Conservation (phyloP, 2,113 vertebrate species). For the Pogona vitticeps region DNA sequence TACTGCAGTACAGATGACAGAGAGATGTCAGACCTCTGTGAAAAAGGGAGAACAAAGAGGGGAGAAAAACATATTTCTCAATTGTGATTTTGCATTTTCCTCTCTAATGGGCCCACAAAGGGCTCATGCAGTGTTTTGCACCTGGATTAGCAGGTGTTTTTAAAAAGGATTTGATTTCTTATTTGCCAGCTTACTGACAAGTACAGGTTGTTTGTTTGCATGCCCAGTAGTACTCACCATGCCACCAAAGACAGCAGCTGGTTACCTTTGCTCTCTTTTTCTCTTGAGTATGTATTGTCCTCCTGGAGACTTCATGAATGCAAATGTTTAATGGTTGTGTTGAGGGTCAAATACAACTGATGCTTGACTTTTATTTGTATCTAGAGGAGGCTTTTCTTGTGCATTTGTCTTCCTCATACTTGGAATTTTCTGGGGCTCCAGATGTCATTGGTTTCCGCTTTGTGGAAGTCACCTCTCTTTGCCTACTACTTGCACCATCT, state of each 20-base stretch:
- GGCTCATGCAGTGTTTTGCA: neutral
- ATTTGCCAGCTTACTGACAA: neutral
- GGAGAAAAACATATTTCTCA: neutral
- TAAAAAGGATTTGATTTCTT: neutral
- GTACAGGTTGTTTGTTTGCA: neutral
- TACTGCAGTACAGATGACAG: no score
- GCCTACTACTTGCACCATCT: neutral
- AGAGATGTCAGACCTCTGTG: neutral
- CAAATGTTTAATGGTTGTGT: neutral
- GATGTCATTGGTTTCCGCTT: neutral
- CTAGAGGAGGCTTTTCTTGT: neutral
- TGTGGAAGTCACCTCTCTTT: neutral
- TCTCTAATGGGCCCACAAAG: neutral
- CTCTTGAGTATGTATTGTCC: neutral
- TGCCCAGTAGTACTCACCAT: fast-evolving
- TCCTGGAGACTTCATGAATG: neutral
- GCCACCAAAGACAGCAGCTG: neutral
- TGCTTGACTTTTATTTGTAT: neutral
- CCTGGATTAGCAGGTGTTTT: neutral
- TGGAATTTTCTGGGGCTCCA: neutral
- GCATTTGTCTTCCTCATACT: neutral
- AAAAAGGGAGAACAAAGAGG: constrained; percentile 9
- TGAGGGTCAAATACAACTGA: neutral
- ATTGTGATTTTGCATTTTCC: neutral
- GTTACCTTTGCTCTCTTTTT: neutral